Conservation (phyloP, 2,888 invertebrate species). For the Diplolepis rosae region DNA sequence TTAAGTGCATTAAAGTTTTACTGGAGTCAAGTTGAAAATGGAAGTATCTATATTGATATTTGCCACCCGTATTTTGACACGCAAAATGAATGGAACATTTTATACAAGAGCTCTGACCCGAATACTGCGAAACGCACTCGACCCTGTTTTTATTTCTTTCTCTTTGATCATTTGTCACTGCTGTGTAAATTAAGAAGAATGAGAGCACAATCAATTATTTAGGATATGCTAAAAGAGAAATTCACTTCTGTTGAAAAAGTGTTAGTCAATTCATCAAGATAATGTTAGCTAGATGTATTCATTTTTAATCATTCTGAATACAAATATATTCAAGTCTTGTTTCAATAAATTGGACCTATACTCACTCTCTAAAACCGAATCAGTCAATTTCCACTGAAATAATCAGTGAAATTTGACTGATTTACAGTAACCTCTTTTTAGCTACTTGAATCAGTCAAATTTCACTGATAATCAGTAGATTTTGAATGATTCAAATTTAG, state of each 20-base stretch:
- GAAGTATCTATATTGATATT: background rate
- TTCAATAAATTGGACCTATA: too few species aligned
- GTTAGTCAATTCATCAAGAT: background rate
- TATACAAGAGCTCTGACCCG: background rate
- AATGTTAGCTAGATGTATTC: background rate
- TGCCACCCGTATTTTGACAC: background rate
- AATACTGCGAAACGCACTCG: background rate
- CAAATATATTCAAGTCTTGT: too few species aligned
- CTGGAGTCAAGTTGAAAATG: background rate
- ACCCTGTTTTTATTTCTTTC: background rate
- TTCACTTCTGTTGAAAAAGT: background rate
- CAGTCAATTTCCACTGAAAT: too few species aligned
- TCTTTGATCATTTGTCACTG: conserved; percentile 12
- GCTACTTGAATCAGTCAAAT: too few species aligned
- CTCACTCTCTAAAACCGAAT: too few species aligned
- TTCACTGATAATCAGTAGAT: too few species aligned
- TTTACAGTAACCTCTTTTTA: too few species aligned
- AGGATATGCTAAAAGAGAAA: background rate
- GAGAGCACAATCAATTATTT: background rate
- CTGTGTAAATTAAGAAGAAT: conserved; percentile 11
- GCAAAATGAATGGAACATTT: background rate
- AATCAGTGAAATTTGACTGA: too few species aligned
- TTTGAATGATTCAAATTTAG: too few species aligned
- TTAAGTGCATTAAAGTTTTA: background rate
- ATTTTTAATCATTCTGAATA: background rate